Conservation (phyloP, 1,140 invertebrate species). For the Caenorhabditis remanei region DNA sequence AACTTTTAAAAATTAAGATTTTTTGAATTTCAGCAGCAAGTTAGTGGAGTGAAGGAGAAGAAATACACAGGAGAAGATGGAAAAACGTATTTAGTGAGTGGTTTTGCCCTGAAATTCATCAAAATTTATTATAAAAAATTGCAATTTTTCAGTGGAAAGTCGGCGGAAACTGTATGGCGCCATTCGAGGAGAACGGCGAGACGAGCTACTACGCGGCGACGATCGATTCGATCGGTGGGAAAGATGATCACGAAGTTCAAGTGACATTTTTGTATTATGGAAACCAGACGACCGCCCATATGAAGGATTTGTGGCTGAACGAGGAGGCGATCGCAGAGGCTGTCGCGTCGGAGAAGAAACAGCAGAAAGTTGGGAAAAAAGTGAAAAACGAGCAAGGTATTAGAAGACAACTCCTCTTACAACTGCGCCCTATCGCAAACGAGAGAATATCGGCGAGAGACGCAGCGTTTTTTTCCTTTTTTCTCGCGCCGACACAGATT, state of each 20-base stretch:
- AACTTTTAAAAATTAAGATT: neutral
- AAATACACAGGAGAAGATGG: neutral
- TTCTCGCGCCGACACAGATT: too few relatives aligned
- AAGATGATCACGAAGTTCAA: neutral
- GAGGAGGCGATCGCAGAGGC: constrained; percentile 25
- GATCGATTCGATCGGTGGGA: constrained; percentile 20
- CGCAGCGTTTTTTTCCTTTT: too few relatives aligned
- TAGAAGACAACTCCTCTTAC: too few relatives aligned
- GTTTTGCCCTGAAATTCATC: neutral
- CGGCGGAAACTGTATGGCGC: constrained; percentile 58
- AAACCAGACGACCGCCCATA: neutral
- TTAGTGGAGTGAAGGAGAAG: neutral
- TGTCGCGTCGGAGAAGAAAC: neutral
- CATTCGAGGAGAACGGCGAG: constrained; percentile 49
- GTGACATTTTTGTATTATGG: constrained; percentile 17
- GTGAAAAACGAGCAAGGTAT: neutral
- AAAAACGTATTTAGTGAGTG: constrained; percentile 14
- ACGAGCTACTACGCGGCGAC: constrained; percentile 45
- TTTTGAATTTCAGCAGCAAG: neutral
- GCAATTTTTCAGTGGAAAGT: constrained; percentile 60
- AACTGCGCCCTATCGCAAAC: too few relatives aligned
- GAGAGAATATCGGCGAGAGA: too few relatives aligned
- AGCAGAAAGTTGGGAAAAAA: too few relatives aligned
- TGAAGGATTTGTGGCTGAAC: constrained; percentile 17
- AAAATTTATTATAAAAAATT: too few relatives aligned